Evolutionary conservation across 2,888 invertebrate species (phyloP), one percentile per base, ranked within the genome.

Genomic region (Acrocyrtus sp.): DNA sequence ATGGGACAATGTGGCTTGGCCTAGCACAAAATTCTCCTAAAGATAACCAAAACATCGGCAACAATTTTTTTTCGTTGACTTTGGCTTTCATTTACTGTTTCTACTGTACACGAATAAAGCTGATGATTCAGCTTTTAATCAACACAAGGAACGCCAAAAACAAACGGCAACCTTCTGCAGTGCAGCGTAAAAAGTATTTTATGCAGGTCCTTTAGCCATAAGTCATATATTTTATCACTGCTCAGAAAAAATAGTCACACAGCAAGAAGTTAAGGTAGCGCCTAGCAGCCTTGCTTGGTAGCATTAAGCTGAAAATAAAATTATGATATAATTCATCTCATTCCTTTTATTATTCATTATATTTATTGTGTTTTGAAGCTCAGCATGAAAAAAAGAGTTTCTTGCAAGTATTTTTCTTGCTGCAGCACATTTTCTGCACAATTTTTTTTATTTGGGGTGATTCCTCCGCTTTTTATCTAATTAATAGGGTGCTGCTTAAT

Each of bases 31-130:
- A 45, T 43, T 45, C 26, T 19, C 26, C 26, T 45, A n/a, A 43
- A 45, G 58, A 43, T 58, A 27, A 58, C 29, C 47, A 45, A 58
- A 57, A 24, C 60, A 10, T 6, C 50, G 61, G 61, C 50, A 61
- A 26, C 51, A 51, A 2, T 21, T 21, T 51, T 27, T 26, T 10
- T 51, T 15, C 22, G 51, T 29, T 53, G 29, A 53, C n/a, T n/a
- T n/a, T n/a, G n/a, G n/a, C n/a, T n/a, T n/a, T n/a, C n/a, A n/a
- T n/a, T n/a, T n/a, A n/a, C n/a, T n/a, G n/a, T n/a, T n/a, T n/a
- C n/a, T n/a, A n/a, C n/a, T n/a, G n/a, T n/a, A n/a, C n/a, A n/a
- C n/a, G n/a, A n/a, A n/a, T n/a, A n/a, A n/a, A n/a, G n/a, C n/a
- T n/a, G n/a, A n/a, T n/a, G n/a, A n/a, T n/a, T n/a, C n/a, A n/a